Base-by-base conservation (phyloP, 2,113 vertebrate species). In the Lucifuga dentata region DNA sequence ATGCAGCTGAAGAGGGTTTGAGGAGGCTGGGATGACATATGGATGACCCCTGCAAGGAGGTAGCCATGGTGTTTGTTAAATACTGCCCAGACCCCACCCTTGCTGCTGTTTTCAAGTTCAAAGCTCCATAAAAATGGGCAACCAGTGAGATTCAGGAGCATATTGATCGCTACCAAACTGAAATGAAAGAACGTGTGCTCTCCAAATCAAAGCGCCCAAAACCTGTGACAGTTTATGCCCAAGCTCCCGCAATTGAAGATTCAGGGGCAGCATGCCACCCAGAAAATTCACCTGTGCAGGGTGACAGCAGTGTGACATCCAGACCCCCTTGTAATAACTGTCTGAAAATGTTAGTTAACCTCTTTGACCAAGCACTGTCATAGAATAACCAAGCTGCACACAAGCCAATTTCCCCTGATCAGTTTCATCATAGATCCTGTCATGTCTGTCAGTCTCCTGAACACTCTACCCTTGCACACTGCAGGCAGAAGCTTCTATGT, bases 61-160 rank as follows among this genome's bases (percentile, higher is more conserved):
- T 38, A 2, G 46, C 39, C 0, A 81, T 76, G 76, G 78, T 80
- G 69, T 82, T 87, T 24, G 33, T 85, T 0, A 85, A 87, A 17
- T 32, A 83, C 5, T 79, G 82, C 10, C 82, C 67, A 10, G 71
- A 88, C 2, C 64, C 66, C 1, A 6, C 36, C 0, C 61, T 86
- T 1, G 16, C 76, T 29, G 38, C 43, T 0, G 29, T 77, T 5
- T 19, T 86, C 1, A 80, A 59, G 6, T 76, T 81, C 1, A 86
- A 87, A 44, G 51, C 62, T 4, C 72, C 81, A 35, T 53, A 75
- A 5, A 84, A 69, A 10, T 88, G 62, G 73, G 56, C 60, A 19
- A 72, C 73, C 2, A 53, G 49, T 63, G 70, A 87, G 1, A 65
- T 85, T 8, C 78, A 83, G 16, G 72, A 88, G 9, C 45, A 39